Conservation (phyloP, 2,797 vertebrate species). For the Cuculus canorus region DNA sequence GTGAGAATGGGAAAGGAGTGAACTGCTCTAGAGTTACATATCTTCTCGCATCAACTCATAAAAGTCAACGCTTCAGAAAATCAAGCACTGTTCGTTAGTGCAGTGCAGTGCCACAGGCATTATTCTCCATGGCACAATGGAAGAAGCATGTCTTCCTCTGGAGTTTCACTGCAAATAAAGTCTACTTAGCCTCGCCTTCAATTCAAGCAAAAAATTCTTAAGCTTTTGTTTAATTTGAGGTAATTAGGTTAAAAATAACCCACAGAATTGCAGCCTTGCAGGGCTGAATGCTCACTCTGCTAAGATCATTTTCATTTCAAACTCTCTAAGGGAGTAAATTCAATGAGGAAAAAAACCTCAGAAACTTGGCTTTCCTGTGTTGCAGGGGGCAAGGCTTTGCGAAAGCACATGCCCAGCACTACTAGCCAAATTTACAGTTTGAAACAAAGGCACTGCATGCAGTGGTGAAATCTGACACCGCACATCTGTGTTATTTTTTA, state of each 20-base stretch:
- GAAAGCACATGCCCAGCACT: neutral
- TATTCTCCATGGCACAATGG: neutral
- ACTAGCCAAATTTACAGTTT: neutral
- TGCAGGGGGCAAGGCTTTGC: neutral
- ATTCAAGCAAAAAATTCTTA: neutral
- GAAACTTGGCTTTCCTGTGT: neutral
- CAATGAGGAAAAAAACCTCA: rapidly evolving
- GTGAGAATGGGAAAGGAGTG: neutral
- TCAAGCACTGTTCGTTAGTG: rapidly evolving
- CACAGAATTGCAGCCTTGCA: neutral
- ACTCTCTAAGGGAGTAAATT: neutral
- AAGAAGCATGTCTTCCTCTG: neutral
- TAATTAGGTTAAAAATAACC: constrained; percentile 64
- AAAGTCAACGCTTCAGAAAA: neutral
- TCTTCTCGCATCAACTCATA: neutral
- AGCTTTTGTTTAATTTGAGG: constrained; percentile 29
- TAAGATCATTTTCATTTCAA: neutral
- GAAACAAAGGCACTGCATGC: constrained; percentile 13
- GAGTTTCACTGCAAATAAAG: neutral
- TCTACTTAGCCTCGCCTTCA: neutral
- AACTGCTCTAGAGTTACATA: constrained; percentile 1
- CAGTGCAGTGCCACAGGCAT: neutral
- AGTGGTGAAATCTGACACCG: constrained; percentile 12
- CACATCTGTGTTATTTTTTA: constrained; percentile 49
- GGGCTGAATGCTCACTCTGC: neutral